These are phyloP conservation scores for Metellina segmentata DNA, from an alignment of 2,888 invertebrate species.

Conservation along the genomic window DNA sequence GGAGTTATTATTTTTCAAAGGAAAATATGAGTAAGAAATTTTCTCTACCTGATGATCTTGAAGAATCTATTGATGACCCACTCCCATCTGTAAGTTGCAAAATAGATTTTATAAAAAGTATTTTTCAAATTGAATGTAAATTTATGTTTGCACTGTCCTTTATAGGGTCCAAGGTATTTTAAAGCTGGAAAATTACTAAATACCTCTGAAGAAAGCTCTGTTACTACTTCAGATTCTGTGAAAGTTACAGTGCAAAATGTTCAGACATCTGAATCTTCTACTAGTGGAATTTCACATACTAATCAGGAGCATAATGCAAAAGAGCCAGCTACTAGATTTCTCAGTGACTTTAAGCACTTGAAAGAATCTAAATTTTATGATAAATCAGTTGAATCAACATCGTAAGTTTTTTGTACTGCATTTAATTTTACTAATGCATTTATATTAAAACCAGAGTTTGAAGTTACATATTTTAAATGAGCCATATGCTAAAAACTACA, in stretches of 20 bases:
- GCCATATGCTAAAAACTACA: too few relatives aligned
- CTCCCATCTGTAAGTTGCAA: background rate
- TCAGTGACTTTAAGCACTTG: constrained; percentile 52
- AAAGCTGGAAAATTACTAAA: constrained; percentile 45
- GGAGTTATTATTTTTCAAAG: background rate
- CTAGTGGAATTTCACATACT: background rate
- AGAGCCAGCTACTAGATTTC: constrained; percentile 36
- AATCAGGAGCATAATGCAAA: background rate
- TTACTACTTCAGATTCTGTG: background rate
- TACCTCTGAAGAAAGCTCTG: background rate
- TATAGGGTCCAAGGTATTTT: constrained; percentile 58
- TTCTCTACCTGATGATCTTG: constrained; percentile 38
- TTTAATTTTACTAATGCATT: too few relatives aligned
- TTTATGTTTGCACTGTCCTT: background rate
- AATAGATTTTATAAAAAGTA: background rate
- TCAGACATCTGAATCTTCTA: background rate
- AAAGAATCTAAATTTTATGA: constrained; percentile 68
- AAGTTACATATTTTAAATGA: too few relatives aligned
- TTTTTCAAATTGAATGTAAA: background rate
- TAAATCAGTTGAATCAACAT: constrained; percentile 53
- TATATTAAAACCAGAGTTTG: too few relatives aligned
- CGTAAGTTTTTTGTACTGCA: constrained; percentile 25
- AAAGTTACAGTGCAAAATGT: background rate
- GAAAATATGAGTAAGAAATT: constrained; percentile 48
- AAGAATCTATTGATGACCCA: constrained; percentile 45